Evolutionary conservation across 1,140 invertebrate genomes (phyloP), one percentile per base, ranked within the genome.

Genomic region (Lutraria rhynchaena): DNA sequence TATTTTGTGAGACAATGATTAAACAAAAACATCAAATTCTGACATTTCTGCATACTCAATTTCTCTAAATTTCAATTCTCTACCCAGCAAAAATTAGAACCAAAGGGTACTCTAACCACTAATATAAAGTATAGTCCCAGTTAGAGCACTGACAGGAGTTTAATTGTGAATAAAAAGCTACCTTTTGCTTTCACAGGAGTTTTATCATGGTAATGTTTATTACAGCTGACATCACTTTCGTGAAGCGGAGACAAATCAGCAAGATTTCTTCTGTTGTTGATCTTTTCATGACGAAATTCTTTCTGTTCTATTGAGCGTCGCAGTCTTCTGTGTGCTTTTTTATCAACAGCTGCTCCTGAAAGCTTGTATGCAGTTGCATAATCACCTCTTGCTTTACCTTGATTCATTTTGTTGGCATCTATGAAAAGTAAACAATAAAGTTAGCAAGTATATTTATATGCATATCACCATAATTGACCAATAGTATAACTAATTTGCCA

Each of bases 271-370:
- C 65, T 51, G 9, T 70, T 69, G 46, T 69, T 80, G 19, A 70
- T n/a, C 9, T 41, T 63, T 15, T 46, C 65, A 58, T 55, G 31
- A 22, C 76, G 31, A 33, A 70, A 49, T 49, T 80, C 76, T 22
- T 70, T 80, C 53, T 70, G 76, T 58, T 80, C 76, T 49, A 80
- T 80, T 1, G 76, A 80, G 2, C 76, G 31, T 49, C 76, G 57
- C 29, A 70, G 22, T 41, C 60, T 27, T 17, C 76, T 19, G 5
- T 41, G 13, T 37, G 33, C 37, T 44, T 80, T 80, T 2, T 29
- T 70, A 22, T 80, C 46, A 24, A 46, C 49, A 29, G 33, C 60
- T 11, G 76, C 22, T 15, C 61, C 44, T n/a, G 76, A 69, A 33
- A 80, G 60, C 33, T 80, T 80, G 29, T 80, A 80, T 0, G 76